Evolutionary conservation across 1,140 invertebrate species (phyloP), one percentile per base, ranked within the genome.

Genomic region (Maconellicoccus hirsutus): DNA sequence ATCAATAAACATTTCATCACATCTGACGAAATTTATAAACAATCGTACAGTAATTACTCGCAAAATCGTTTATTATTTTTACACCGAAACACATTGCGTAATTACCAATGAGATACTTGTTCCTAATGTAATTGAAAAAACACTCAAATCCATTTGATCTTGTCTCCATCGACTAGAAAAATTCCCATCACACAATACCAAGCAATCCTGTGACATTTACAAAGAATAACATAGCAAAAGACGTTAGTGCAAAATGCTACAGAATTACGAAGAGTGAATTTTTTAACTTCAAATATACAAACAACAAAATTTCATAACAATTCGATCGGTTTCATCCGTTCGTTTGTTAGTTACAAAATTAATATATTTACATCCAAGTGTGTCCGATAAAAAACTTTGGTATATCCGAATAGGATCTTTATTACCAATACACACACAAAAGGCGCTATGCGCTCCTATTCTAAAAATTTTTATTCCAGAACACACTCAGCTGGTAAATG

Each of bases 391-490:
- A 6, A 16, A 52, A 52, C 10, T 33, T 52, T 19, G 42, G 42
- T 19, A 52, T 52, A 52, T 52, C 33, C 33, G 33, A 38, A 38
- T 7, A 38, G 33, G 42, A 52, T 52, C 42, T 6, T 38, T 38
- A 38, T 7, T 38, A 38, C 33, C 33, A 14, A 14, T 38, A 38
- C n/a, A n/a, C n/a, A n/a, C n/a, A n/a, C n/a, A 38, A 38, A 52
- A 52, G 42, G 42, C 42, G 42, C n/a, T 52, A 8, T 16, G 42
- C 42, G 42, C n/a, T 52, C 42, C 42, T 52, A 52, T 52, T 52
- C 42, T 52, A 52, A 52, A 52, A 52, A 52, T 52, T 52, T 52
- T 52, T 52, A 16, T 52, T 52, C n/a, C 42, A 52, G n/a, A 52
- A 52, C 42, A 52, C 42, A 52, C 42, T 52, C n/a, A 52, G 42